Conservation (phyloP, 2,797 vertebrate genomes). For the Tachyglossus aculeatus region DNA sequence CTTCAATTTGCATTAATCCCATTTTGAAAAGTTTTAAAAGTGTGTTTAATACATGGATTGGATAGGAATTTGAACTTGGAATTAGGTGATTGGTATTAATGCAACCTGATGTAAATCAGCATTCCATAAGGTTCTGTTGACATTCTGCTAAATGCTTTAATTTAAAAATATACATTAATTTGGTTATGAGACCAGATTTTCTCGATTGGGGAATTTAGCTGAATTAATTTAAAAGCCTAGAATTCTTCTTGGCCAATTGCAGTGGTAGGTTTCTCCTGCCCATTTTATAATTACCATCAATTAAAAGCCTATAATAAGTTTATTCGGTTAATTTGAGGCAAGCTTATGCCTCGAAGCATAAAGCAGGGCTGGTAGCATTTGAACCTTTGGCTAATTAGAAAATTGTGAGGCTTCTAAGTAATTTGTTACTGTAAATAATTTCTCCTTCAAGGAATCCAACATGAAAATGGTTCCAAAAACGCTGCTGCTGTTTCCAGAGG, state of each 20-base stretch:
- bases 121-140: conserved; percentile 49
- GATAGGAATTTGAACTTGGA: conserved; percentile 6
- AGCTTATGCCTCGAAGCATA: conserved; percentile 66
- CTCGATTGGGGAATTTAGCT: conserved; percentile 71
- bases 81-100: conserved; percentile 55
- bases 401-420: conserved; percentile 49
- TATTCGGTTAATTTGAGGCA: conserved; percentile 73
- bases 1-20: too few relatives aligned
- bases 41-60: neutral
- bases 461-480: too few relatives aligned
- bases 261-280: conserved; percentile 61
- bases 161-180: conserved; percentile 68
- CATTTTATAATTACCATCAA: conserved; percentile 75
- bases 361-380: conserved; percentile 62
- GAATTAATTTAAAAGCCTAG: conserved; percentile 69
- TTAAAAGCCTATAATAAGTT: conserved; percentile 74
- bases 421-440: conserved; percentile 65
- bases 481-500: too few relatives aligned
- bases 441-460: conserved; percentile 55
- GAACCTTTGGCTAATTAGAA: conserved; percentile 66
- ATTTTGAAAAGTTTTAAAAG: too few relatives aligned
- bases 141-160: conserved; percentile 71
- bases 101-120: conserved; percentile 68
- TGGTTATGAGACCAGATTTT: conserved; percentile 63
- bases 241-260: conserved; percentile 70